These are phyloP conservation scores for Trachymyrmex septentrionalis DNA, from an alignment of 1,140 invertebrate genomes.

Conservation along the genomic window DNA sequence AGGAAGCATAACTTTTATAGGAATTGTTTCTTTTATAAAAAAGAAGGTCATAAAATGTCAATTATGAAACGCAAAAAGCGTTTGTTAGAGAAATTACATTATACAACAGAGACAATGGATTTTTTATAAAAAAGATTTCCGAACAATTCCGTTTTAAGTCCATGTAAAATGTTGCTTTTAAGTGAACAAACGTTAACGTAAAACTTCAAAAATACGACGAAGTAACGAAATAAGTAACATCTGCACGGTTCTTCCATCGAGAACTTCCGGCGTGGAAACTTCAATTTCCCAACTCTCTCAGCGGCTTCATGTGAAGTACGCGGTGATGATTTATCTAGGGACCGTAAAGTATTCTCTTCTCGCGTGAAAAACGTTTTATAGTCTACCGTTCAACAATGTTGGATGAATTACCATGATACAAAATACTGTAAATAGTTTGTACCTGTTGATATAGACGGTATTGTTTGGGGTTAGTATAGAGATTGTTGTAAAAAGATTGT, in stretches of 20 bases:
- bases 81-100: constrained; percentile 1
- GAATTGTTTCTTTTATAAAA: neutral
- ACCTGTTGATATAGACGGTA: neutral
- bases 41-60: neutral
- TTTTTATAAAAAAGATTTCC: neutral
- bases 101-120: no score
- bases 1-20: neutral
- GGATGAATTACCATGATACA: neutral
- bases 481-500: neutral
- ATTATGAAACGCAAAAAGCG: neutral
- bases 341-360: neutral
- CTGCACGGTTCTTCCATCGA: neutral
- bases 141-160: neutral
- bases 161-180: neutral
- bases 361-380: neutral
- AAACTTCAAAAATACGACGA: constrained; percentile 9
- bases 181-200: neutral
- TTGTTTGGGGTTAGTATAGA: neutral
- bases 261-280: constrained; percentile 37
- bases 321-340: constrained; percentile 23
- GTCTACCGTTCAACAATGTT: neutral
- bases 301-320: neutral
- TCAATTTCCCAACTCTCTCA: constrained; percentile 9
- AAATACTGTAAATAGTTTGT: neutral
- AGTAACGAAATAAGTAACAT: neutral